These are phyloP conservation scores for Montipora foliosa DNA, from an alignment of 64 coral and sea anemone species.

Conservation along the genomic window DNA sequence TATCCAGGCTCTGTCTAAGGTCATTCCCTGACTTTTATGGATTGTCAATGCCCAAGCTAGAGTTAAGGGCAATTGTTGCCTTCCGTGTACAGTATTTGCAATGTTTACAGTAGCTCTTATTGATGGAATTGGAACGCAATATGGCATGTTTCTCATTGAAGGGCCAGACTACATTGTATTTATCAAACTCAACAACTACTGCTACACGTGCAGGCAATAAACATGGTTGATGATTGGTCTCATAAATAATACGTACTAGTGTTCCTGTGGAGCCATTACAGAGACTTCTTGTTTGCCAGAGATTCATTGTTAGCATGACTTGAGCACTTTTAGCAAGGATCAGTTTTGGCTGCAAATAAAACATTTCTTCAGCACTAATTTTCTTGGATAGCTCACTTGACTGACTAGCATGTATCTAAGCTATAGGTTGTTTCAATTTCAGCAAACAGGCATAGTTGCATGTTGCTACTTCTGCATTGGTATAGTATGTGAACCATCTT, in stretches of 20 bases:
- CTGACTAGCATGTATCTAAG: neutral
- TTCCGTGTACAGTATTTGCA: conserved; percentile 50
- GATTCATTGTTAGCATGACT: neutral
- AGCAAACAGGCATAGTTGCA: neutral
- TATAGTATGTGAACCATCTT: neutral
- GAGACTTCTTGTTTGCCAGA: conserved; percentile 50
- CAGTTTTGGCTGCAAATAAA: neutral
- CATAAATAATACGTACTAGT: conserved; percentile 68
- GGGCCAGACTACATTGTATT: conserved; percentile 31
- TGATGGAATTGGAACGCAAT: conserved; percentile 55
- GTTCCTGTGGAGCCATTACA: conserved; percentile 75
- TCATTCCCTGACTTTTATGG: conserved; percentile 5
- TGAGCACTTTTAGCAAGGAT: neutral
- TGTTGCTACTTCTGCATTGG: neutral
- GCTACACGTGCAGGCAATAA: conserved; percentile 13
- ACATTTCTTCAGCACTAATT: neutral
- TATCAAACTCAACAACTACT: conserved; percentile 65
- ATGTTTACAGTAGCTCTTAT: conserved; percentile 39
- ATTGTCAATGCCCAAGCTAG: conserved; percentile 46
- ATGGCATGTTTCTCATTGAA: conserved; percentile 30
- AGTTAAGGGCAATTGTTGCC: conserved; percentile 50
- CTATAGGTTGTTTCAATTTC: neutral
- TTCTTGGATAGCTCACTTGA: neutral
- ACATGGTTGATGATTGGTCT: conserved; percentile 35
- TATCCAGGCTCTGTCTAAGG: conserved; percentile 33